phyloP scores from a whole-genome alignment of 2,888 invertebrate genomes.

The Prosapia bicincta region DNA sequence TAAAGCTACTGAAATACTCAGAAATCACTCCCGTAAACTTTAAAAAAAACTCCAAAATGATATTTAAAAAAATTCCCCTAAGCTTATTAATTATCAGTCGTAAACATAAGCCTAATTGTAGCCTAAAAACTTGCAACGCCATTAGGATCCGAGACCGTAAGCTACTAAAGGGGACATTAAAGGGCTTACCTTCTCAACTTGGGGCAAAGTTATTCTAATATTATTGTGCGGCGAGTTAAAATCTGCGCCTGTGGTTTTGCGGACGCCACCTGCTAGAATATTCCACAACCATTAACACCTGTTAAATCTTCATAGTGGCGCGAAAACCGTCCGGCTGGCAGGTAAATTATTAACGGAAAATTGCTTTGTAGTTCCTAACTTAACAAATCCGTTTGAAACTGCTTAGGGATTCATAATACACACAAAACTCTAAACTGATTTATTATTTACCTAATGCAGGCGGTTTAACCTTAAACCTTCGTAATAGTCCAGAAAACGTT shows the following conservation, averaged over 20 bases:
- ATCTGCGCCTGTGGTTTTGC: background rate
- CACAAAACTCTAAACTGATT: background rate
- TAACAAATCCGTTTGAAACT: background rate
- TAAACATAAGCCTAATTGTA: background rate
- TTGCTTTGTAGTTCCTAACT: background rate
- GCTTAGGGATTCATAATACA: background rate
- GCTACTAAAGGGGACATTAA: background rate
- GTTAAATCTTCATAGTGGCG: background rate
- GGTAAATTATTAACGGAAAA: background rate
- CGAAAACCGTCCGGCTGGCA: background rate
- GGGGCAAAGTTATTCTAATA: background rate
- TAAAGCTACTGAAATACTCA: too few relatives aligned
- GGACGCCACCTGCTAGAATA: background rate
- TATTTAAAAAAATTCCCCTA: background rate
- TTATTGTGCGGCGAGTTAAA: background rate
- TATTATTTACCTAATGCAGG: background rate
- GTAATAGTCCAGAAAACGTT: too few relatives aligned
- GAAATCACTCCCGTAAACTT: background rate
- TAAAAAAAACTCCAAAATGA: background rate
- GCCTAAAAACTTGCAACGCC: background rate
- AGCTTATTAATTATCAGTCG: background rate
- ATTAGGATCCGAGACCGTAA: background rate
- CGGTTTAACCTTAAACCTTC: too few relatives aligned
- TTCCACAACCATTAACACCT: background rate
- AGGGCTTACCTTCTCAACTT: background rate